Evolutionary conservation across 1,140 invertebrate species (phyloP), one percentile per base, ranked within the genome.

Genomic region (Nasonia longicornis): DNA sequence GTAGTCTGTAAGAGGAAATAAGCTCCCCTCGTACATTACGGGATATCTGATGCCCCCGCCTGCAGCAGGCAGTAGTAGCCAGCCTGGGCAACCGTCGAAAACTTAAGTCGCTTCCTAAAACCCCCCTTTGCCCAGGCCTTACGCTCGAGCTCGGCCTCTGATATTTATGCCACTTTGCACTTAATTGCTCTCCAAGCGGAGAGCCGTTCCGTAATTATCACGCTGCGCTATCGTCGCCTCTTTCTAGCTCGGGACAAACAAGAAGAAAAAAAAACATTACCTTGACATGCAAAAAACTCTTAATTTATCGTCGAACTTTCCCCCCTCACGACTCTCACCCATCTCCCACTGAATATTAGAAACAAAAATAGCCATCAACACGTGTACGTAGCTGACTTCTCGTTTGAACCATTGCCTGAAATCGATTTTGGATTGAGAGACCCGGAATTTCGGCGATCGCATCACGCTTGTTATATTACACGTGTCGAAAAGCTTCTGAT

Each of bases 1-100:
- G 84, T 86, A 86, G 85, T 86, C 84, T 81, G 83, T 83, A 84
- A 85, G 81, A 87, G 84, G 86, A 87, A 87, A 86, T 87, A 88
- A 87, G 85, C 84, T 85, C 70, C 52, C 48, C 81, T 85, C 84
- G 82, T 88, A 87, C 84, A 86, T 87, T 84, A 82, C 71, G 81
- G 35, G 84, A 85, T 87, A 88, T 88, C 87, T 87, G 87, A 88
- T 86, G 85, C 83, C 76, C 82, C 84, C 82, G 85, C 84, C 85
- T 83, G 80, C 66, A 58, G 20, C 16, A 58, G 52, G 52, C 52
- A 58, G 45, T 48, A 48, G 45, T 6, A 48, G 58, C 58, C 73
- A 58, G 45, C 66, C 66, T 10, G 66, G 66, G 26, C 8, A 67
- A 67, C 74, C 83, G 86, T 84, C 85, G 87, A 86, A 87, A 88